Conservation (phyloP, 2,888 invertebrate species). For the Zelleria hepariella region DNA sequence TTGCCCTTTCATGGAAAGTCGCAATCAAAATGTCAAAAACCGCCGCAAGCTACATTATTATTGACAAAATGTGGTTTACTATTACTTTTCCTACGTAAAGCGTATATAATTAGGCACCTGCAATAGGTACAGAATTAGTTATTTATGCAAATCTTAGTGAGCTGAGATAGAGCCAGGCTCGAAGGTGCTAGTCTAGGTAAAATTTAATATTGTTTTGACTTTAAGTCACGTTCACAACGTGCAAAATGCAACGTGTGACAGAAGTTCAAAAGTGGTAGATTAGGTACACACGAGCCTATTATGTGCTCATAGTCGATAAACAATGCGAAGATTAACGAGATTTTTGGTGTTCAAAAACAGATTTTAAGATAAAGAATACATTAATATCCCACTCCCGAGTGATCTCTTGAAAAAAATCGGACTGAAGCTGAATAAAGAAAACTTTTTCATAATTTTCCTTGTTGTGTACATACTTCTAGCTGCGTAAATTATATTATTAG, state of each 20-base stretch:
- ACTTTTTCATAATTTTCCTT: too few relatives aligned
- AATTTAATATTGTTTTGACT: background rate
- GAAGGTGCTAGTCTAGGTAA: background rate
- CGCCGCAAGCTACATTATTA: background rate
- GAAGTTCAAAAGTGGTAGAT: slow-evolving; percentile 1
- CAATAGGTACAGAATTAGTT: background rate
- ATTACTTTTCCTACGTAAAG: background rate
- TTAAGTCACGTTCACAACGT: background rate
- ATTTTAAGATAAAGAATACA: too few relatives aligned
- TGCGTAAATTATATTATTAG: background rate
- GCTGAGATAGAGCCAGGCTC: background rate
- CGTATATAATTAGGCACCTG: background rate
- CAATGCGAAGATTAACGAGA: too few relatives aligned
- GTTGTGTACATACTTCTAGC: too few relatives aligned
- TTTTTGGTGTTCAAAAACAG: too few relatives aligned
- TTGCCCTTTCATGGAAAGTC: background rate
- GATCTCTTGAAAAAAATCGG: too few relatives aligned
- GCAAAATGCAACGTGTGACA: background rate
- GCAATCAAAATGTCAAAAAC: background rate
- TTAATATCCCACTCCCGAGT: too few relatives aligned
- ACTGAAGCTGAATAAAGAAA: too few relatives aligned
- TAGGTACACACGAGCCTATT: background rate
- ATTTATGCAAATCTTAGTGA: background rate
- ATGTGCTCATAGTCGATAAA: too few relatives aligned
- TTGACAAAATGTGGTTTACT: background rate